Percentiles rank a stretch among this genome's conserved stretches.
Conservation (phyloP, 2,113 vertebrate genomes). For the Psilopogon haemacephalus region DNA sequence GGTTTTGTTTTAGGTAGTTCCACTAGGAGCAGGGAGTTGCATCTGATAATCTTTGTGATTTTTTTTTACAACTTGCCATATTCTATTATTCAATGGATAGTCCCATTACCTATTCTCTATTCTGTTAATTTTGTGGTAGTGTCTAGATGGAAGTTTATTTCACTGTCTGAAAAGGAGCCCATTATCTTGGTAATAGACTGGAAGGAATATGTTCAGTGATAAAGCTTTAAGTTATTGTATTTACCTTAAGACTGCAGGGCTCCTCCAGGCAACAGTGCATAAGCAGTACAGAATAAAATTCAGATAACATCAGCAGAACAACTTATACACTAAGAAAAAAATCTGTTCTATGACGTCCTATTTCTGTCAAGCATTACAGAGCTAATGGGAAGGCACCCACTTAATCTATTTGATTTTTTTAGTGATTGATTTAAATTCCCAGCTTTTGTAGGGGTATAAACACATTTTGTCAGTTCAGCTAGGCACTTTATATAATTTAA, state of each 20-base stretch:
- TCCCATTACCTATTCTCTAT: background rate
- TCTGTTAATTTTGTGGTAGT: background rate
- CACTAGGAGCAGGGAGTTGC: background rate
- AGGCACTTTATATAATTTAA: background rate
- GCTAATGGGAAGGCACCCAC: slow-evolving; percentile 46
- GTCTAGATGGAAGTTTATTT: background rate
- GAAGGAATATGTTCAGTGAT: background rate
- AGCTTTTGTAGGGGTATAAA: background rate
- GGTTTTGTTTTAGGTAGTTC: background rate
- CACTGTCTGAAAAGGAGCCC: background rate
- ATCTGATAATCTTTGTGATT: background rate
- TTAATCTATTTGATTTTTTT: slow-evolving; percentile 62
- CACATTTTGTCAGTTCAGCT: background rate
- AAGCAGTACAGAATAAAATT: slow-evolving; percentile 51
- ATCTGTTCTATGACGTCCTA: slow-evolving; percentile 62
- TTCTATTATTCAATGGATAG: fast-evolving
- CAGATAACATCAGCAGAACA: slow-evolving; percentile 65
- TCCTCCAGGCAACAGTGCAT: slow-evolving; percentile 51
- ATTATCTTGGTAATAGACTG: slow-evolving; percentile 25
- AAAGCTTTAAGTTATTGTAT: slow-evolving; percentile 44
- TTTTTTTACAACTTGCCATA: background rate
- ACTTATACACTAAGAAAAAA: slow-evolving; percentile 28
- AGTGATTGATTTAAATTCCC: slow-evolving; percentile 24
- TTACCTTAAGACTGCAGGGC: slow-evolving; percentile 46
- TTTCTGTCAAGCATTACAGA: slow-evolving; percentile 74